Evolutionary conservation across 2,797 vertebrate genomes (phyloP).

Genomic region (Hapalemur alaotrensis): DNA sequence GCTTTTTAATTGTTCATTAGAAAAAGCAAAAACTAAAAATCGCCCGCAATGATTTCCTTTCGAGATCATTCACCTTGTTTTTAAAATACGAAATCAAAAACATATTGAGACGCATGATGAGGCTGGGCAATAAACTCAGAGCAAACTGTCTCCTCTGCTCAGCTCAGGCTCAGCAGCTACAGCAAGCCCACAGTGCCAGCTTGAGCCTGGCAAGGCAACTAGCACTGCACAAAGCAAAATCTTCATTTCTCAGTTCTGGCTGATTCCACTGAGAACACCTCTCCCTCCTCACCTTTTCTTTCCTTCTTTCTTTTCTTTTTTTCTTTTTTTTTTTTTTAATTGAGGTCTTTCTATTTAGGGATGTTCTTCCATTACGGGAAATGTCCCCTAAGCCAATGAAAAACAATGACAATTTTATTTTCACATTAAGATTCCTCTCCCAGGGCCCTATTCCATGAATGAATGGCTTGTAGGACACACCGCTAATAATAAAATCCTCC

Average conservation of each 20-base stretch:
- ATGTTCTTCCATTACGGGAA: slow-evolving; percentile 51
- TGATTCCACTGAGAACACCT: slow-evolving; percentile 51
- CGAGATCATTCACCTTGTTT: slow-evolving; percentile 75
- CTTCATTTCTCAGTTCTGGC: not conserved
- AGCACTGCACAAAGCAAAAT: slow-evolving; percentile 79
- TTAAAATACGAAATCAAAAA: slow-evolving; percentile 70
- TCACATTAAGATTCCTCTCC: slow-evolving; percentile 64
- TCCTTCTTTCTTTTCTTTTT: not conserved
- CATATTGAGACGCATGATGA: slow-evolving; percentile 64
- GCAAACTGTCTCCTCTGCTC: slow-evolving; percentile 77
- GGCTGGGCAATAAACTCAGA: slow-evolving; percentile 32
- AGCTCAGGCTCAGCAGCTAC: slow-evolving; percentile 83
- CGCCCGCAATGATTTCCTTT: slow-evolving; percentile 63
- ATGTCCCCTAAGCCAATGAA: slow-evolving; percentile 23
- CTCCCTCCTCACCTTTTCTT: not conserved
- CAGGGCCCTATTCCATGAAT: slow-evolving; percentile 49
- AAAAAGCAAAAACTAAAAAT: slow-evolving; percentile 71
- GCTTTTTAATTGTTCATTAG: slow-evolving; percentile 75
- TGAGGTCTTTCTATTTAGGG: slow-evolving; percentile 5
- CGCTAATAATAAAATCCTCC: slow-evolving; percentile 66
- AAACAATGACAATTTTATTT: slow-evolving; percentile 64
- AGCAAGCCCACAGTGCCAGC: slow-evolving; percentile 89
- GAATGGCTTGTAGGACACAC: slow-evolving; percentile 65
- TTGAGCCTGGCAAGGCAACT: slow-evolving; percentile 87
- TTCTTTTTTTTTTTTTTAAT: not conserved